phyloP scores from a whole-genome alignment of 2,797 vertebrate genomes.

The Lutjanus campechanus region DNA sequence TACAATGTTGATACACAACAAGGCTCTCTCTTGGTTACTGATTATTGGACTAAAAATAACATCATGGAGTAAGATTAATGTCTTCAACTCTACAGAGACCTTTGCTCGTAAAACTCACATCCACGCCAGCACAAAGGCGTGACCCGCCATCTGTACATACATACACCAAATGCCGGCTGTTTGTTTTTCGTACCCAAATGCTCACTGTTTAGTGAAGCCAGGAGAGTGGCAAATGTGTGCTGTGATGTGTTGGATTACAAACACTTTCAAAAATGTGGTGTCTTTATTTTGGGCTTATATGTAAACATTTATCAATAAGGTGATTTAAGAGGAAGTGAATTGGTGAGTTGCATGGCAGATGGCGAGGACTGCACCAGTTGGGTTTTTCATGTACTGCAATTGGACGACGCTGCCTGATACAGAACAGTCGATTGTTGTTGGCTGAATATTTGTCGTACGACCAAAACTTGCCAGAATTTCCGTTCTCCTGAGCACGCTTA shows the following conservation, averaged over 20 bases:
- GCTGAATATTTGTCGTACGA: neutral
- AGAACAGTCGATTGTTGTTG: neutral
- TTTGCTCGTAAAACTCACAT: conserved; percentile 13
- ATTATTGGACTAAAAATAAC: conserved; percentile 35
- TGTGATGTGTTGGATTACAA: neutral
- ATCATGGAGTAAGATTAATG: conserved; percentile 14
- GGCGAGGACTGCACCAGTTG: neutral
- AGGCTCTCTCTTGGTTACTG: conserved; percentile 11
- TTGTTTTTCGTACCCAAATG: conserved; percentile 1
- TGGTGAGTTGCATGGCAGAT: neutral
- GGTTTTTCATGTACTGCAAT: neutral
- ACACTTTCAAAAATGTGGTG: neutral
- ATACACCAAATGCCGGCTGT: conserved; percentile 1
- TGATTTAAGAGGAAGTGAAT: neutral
- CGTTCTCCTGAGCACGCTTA: neutral
- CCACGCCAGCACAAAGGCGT: neutral
- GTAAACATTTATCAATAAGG: neutral
- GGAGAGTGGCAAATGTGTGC: neutral
- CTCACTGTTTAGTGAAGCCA: neutral
- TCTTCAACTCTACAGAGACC: conserved; percentile 3
- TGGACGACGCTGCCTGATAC: neutral
- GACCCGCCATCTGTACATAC: conserved; percentile 22
- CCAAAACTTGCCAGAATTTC: neutral
- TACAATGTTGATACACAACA: conserved; percentile 18
- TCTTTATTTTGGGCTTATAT: neutral